These are phyloP conservation scores for Callithrix jacchus DNA, from an alignment of 2,113 vertebrate species.

Conservation along the genomic window DNA sequence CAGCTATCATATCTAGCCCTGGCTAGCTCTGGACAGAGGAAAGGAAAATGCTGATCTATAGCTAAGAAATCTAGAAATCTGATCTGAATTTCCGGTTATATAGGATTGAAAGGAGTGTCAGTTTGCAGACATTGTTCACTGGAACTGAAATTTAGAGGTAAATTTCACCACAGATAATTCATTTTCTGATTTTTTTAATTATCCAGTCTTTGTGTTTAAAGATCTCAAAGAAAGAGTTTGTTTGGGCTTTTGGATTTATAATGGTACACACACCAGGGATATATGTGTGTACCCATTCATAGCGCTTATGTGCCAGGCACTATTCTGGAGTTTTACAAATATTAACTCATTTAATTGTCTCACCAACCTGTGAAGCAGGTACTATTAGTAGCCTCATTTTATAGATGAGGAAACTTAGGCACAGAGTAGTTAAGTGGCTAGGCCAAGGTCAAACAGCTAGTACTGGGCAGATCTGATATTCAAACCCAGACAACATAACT, in stretches of 20 bases:
- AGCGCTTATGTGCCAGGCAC: neutral
- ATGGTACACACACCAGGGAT: neutral
- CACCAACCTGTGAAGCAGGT: neutral
- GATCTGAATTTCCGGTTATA: neutral
- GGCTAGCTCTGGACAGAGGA: neutral
- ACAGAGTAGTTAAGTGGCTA: conserved; percentile 16
- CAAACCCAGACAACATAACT: neutral
- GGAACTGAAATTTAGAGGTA: neutral
- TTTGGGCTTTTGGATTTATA: neutral
- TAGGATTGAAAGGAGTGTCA: neutral
- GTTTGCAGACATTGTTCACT: neutral
- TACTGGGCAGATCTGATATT: neutral
- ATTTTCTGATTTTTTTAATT: neutral
- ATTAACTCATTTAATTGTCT: conserved; percentile 23
- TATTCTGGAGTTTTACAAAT: conserved; percentile 21
- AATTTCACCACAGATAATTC: neutral
- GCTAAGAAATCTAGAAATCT: neutral
- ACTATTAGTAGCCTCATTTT: neutral
- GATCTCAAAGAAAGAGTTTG: neutral
- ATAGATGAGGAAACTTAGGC: neutral
- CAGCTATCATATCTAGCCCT: neutral
- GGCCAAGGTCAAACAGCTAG: neutral
- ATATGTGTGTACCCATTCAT: neutral
- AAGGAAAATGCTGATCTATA: neutral
- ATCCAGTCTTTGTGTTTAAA: conserved; percentile 6